Evolutionary conservation across 2,113 vertebrate species (phyloP).

Genomic region (Calonectris borealis): DNA sequence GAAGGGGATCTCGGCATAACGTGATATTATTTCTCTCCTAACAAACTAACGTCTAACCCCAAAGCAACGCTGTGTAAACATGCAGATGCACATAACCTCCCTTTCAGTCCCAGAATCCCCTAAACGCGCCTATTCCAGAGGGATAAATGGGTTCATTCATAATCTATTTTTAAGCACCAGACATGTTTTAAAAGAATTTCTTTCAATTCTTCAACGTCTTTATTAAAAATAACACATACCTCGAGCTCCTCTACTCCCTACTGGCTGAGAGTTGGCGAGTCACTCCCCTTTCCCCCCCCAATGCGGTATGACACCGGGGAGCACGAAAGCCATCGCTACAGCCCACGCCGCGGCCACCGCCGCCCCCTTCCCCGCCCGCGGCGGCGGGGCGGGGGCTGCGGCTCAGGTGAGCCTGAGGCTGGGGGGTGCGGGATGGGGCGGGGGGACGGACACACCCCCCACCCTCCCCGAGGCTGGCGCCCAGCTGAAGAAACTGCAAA

Average conservation of each 20-base stretch:
- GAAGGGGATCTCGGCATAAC: not conserved
- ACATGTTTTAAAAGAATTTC: not conserved
- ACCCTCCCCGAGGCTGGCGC: not conserved
- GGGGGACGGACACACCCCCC: too few relatives aligned
- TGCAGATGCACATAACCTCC: conserved; percentile 11
- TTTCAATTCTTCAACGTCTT: conserved; percentile 49
- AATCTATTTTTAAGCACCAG: conserved; percentile 51
- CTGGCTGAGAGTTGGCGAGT: not conserved
- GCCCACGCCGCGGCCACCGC: not conserved
- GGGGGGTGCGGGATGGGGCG: too few relatives aligned
- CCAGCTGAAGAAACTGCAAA: not conserved
- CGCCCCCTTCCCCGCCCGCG: not conserved
- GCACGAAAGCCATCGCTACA: not conserved
- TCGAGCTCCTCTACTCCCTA: not conserved
- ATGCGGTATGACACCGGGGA: not conserved
- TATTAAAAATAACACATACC: conserved; percentile 27
- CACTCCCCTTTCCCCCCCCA: not conserved
- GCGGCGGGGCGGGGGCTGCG: too few relatives aligned
- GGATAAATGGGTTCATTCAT: conserved; percentile 56
- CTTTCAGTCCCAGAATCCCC: conserved; percentile 41
- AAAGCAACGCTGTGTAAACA: conserved; percentile 7
- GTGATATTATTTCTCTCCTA: not conserved
- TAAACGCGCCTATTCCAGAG: conserved; percentile 8
- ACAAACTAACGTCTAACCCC: not conserved
- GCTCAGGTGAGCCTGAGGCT: not conserved